These are phyloP conservation scores for Cervus canadensis DNA, from an alignment of 2,113 vertebrate genomes.

Conservation along the genomic window DNA sequence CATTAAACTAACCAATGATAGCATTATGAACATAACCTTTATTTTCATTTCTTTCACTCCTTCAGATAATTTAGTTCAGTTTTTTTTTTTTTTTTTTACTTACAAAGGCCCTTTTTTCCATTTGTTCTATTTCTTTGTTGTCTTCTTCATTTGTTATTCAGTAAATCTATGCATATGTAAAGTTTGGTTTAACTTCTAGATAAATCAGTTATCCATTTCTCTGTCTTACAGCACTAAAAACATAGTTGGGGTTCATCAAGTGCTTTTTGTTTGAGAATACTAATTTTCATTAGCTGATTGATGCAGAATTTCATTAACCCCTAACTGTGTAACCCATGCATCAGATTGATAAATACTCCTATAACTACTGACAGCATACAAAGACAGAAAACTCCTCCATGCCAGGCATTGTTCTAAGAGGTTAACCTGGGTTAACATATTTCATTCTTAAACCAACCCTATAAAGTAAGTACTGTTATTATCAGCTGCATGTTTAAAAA, in stretches of 20 bases:
- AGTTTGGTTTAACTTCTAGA: neutral
- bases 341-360: neutral
- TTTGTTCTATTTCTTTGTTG: neutral
- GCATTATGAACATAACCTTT: neutral
- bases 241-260: neutral
- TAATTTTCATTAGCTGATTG: neutral
- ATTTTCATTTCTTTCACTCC: neutral
- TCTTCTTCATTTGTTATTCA: neutral
- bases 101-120: neutral
- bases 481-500: neutral
- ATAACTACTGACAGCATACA: neutral
- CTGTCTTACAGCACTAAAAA: neutral
- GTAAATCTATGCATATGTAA: neutral
- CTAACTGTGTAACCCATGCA: neutral
- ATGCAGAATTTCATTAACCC: neutral
- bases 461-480: neutral
- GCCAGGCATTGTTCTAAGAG: neutral
- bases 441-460: neutral
- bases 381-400: neutral
- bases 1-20: neutral
- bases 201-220: neutral
- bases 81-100: neutral
- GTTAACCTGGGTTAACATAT: neutral
- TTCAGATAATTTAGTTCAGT: neutral
- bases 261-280: neutral